These are phyloP conservation scores for Monopis laevigella DNA, from an alignment of 2,888 invertebrate species.

Conservation along the genomic window DNA sequence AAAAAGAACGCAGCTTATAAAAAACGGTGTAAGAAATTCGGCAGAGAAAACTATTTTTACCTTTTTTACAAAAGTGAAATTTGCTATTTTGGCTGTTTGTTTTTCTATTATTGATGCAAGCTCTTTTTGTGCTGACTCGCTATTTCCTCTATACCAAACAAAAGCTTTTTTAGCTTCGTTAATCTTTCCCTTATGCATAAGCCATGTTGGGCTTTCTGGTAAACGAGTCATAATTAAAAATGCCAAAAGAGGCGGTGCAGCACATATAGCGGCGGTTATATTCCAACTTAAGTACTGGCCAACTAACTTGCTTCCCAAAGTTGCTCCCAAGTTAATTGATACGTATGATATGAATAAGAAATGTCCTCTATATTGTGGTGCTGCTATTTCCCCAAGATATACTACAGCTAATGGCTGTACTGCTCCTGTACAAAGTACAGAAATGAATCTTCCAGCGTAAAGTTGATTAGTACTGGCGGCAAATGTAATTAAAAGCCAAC, in stretches of 20 bases:
- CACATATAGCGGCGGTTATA: conserved; percentile 26
- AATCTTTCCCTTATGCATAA: conserved; percentile 30
- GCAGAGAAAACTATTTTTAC: conserved; percentile 25
- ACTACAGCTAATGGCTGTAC: conserved; percentile 29
- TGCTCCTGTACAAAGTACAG: conserved; percentile 31
- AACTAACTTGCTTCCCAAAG: conserved; percentile 27
- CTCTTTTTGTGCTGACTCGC: conserved; percentile 28
- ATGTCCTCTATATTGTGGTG: conserved; percentile 32
- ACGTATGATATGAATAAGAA: conserved; percentile 28
- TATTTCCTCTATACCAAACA: conserved; percentile 30
- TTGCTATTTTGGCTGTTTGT: conserved; percentile 21
- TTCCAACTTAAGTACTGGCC: conserved; percentile 32
- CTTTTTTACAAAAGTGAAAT: conserved; percentile 21
- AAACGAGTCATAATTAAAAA: conserved; percentile 25
- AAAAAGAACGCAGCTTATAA: conserved; percentile 24
- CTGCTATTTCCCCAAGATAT: conserved; percentile 34
- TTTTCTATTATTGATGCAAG: conserved; percentile 26
- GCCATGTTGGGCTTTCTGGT: conserved; percentile 40
- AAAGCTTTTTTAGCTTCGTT: conserved; percentile 29
- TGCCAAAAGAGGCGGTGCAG: conserved; percentile 26
- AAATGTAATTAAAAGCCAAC: conserved; percentile 32
- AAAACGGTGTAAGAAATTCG: conserved; percentile 27
- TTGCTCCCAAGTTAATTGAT: conserved; percentile 26
- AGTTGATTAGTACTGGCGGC: conserved; percentile 25
- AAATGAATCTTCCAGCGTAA: conserved; percentile 31